Evolutionary conservation across 1,140 invertebrate species (phyloP).

Genomic region (Halesus radiatus): DNA sequence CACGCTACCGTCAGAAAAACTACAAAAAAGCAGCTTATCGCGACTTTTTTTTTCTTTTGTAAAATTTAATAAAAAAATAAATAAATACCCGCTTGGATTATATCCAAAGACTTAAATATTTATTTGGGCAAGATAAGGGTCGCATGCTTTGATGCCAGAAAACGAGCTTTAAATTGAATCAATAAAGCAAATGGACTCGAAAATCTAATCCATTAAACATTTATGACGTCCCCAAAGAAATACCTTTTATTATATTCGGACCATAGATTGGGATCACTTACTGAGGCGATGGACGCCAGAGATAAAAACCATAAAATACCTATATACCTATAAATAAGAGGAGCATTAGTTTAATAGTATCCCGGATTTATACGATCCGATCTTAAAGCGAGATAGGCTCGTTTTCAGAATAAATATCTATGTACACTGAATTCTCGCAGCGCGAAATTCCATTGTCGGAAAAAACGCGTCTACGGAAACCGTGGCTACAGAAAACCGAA

Average conservation of each 20-base stretch:
- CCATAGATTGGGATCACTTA: constrained; percentile 14
- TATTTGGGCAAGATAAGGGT: too few relatives aligned
- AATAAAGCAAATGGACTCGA: constrained; percentile 21
- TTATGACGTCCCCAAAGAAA: constrained; percentile 9
- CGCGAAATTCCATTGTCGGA: too few relatives aligned
- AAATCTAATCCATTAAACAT: constrained; percentile 26
- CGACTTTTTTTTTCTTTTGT: too few relatives aligned
- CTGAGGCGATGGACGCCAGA: background rate
- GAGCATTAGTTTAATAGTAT: constrained; percentile 9
- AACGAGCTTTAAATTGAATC: background rate
- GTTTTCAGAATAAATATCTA: constrained; percentile 1
- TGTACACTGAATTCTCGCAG: background rate
- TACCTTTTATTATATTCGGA: background rate
- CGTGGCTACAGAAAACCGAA: too few relatives aligned
- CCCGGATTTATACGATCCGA: constrained; percentile 18
- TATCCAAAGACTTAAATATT: too few relatives aligned
- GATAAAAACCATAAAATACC: constrained; percentile 23
- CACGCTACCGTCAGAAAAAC: too few relatives aligned
- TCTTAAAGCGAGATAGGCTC: constrained; percentile 13
- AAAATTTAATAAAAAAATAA: too few relatives aligned
- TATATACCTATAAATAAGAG: constrained; percentile 14
- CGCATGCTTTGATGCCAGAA: too few relatives aligned
- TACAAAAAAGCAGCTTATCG: too few relatives aligned
- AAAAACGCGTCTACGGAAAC: too few relatives aligned
- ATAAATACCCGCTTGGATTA: too few relatives aligned